phyloP scores from a whole-genome alignment of 1,140 invertebrate genomes.

The Subanguina moxae region DNA sequence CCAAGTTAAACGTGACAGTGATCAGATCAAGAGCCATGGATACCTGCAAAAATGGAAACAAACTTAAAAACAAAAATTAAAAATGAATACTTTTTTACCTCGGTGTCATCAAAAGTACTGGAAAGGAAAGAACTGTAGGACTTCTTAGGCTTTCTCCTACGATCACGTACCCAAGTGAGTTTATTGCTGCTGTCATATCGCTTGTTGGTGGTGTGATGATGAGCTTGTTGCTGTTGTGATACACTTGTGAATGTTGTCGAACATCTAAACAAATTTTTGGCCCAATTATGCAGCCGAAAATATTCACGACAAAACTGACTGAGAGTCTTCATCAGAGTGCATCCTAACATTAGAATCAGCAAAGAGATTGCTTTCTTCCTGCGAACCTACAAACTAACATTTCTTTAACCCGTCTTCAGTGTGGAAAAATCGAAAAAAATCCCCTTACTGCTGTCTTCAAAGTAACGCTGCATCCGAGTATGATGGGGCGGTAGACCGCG shows the following conservation, averaged over 20 bases:
- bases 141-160: constrained; percentile 3
- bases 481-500: neutral
- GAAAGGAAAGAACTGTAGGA: constrained; percentile 22
- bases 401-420: too few species aligned
- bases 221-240: constrained; percentile 24
- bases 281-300: constrained; percentile 1
- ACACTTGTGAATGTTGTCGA: constrained; percentile 36
- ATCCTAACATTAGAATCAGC: constrained; percentile 11
- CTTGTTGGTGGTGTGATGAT: neutral
- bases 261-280: constrained; percentile 19
- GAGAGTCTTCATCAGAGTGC: constrained; percentile 16
- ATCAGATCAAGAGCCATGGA: constrained; percentile 32
- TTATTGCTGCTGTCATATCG: constrained; percentile 23
- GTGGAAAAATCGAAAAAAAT: too few species aligned
- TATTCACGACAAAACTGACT: constrained; percentile 14
- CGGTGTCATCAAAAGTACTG: constrained; percentile 32
- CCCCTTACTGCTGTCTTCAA: constrained; percentile 2
- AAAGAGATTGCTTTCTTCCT: constrained; percentile 14
- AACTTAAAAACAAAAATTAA: neutral
- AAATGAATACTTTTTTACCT: neutral
- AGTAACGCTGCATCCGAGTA: neutral
- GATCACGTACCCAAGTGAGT: constrained; percentile 20
- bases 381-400: constrained; percentile 2
- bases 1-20: constrained; percentile 32
- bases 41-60: constrained; percentile 9